Evolutionary conservation across 2,888 invertebrate genomes (phyloP).

Genomic region (Buathra laborator): DNA sequence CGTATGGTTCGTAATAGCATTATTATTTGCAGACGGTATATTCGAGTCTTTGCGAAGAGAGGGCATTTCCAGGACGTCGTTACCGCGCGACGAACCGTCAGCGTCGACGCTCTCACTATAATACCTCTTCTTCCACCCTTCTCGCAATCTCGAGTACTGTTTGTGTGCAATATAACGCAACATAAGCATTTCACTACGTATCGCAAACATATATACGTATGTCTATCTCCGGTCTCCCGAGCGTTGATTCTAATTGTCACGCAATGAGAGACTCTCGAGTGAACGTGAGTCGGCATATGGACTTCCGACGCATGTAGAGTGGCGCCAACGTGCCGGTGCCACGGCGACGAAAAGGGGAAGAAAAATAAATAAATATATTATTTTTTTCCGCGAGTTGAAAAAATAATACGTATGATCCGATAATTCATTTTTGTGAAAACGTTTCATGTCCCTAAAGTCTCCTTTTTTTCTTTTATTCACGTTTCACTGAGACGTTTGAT

Average conservation of each 20-base stretch:
- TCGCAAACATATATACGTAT: slow-evolving; percentile 36
- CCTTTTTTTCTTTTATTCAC: background rate
- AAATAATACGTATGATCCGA: background rate
- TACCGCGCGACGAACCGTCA: slow-evolving; percentile 56
- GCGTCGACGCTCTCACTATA: slow-evolving; percentile 36
- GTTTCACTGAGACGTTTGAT: slow-evolving; percentile 20
- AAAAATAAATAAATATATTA: slow-evolving; percentile 20
- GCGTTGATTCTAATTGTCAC: slow-evolving; percentile 67
- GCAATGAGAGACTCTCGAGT: slow-evolving; percentile 67
- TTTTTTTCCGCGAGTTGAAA: slow-evolving; percentile 39
- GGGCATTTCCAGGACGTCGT: slow-evolving; percentile 68
- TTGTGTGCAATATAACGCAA: slow-evolving; percentile 20
- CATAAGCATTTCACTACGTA: slow-evolving; percentile 53
- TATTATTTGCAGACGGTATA: slow-evolving; percentile 59
- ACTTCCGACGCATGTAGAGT: background rate
- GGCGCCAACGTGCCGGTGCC: slow-evolving; percentile 55
- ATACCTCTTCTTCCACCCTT: slow-evolving; percentile 41
- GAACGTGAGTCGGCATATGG: slow-evolving; percentile 67
- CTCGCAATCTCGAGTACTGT: slow-evolving; percentile 55
- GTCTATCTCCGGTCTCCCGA: slow-evolving; percentile 61
- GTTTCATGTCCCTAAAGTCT: slow-evolving; percentile 21
- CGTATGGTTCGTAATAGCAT: slow-evolving; percentile 26
- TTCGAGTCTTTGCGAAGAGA: slow-evolving; percentile 58
- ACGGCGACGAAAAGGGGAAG: slow-evolving; percentile 23
- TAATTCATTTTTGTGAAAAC: slow-evolving; percentile 4